Percentiles rank a stretch among this genome's conserved stretches.
Evolutionary conservation across 1,140 invertebrate species (phyloP).

Genomic region (Leptinotarsa lineolata): DNA sequence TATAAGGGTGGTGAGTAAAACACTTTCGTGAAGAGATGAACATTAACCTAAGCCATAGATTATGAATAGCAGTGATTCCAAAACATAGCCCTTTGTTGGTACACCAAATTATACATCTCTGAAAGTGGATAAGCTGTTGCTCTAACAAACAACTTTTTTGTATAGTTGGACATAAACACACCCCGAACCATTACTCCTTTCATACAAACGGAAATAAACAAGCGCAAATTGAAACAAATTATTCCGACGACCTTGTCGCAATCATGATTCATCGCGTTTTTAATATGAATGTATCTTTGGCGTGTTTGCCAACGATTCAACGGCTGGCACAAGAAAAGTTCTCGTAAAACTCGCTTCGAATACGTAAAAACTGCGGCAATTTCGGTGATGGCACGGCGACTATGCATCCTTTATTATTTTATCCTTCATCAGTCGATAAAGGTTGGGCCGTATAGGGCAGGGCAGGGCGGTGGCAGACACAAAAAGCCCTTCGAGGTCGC

Average conservation of each 20-base stretch:
- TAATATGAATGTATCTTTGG: neutral
- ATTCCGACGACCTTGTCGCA: neutral
- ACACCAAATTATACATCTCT: no score
- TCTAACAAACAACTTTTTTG: no score
- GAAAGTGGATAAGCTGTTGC: no score
- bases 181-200: no score
- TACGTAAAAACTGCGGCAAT: neutral
- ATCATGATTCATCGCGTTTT: neutral
- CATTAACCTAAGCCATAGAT: no score
- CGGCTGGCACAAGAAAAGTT: neutral
- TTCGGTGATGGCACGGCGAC: neutral
- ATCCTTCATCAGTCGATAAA: slow-evolving; percentile 2
- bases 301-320: neutral
- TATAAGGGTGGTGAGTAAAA: no score
- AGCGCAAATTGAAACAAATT: neutral
- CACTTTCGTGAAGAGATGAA: no score
- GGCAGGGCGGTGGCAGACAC: slow-evolving; percentile 6
- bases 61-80: no score
- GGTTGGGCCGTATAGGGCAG: neutral
- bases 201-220: no score
- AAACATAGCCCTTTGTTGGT: no score
- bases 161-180: no score
- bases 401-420: neutral
- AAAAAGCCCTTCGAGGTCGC: slow-evolving; percentile 4
- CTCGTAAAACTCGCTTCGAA: neutral